Evolutionary conservation across 2,888 invertebrate genomes (phyloP), one percentile per base, ranked within the genome.

Genomic region (Cephus pulcher): DNA sequence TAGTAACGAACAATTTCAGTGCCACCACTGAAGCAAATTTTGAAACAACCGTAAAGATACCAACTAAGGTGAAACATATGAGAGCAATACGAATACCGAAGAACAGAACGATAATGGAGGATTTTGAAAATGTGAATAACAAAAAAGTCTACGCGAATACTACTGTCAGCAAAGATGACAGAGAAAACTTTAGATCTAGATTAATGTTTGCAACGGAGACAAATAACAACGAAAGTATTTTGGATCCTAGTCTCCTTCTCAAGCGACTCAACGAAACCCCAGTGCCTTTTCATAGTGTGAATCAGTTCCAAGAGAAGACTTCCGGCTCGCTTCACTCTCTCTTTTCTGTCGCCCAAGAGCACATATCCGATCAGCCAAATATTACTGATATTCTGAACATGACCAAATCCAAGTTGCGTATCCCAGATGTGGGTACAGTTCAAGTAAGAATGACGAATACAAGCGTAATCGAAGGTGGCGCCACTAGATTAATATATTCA

Each of bases 401-500:
- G 34, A 81, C 81, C 69, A 81, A 74, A 79, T 82, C 82, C 23
- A 83, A 82, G 78, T 37, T 84, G 2, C 75, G 84, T 30, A 79
- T 80, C 3, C 69, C 78, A 34, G 82, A 85, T 69, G 75, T 89
- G 74, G 89, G 87, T 33, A 81, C 88, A 11, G 91, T 91, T 1
- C 90, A 90, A 83, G 89, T 91, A 35, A 87, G 89, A 80, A 91
- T 91, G 91, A 90, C 91, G 76, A 91, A 91, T 82, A 89, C 87
- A 12, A 89, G 85, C 68, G 78, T 87, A 11, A 83, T 86, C 78
- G 86, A 90, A 80, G 80, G 84, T 71, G 88, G 88, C 78, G 86
- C 88, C 37, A 90, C 88, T 15, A 89, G 86, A 79, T 86, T 97
- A 81, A 94, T 97, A 33, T 97, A 97, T 90, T 95, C 96, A 68